phyloP scores from a whole-genome alignment of 1,140 invertebrate species.

The Drepana arcuata region DNA sequence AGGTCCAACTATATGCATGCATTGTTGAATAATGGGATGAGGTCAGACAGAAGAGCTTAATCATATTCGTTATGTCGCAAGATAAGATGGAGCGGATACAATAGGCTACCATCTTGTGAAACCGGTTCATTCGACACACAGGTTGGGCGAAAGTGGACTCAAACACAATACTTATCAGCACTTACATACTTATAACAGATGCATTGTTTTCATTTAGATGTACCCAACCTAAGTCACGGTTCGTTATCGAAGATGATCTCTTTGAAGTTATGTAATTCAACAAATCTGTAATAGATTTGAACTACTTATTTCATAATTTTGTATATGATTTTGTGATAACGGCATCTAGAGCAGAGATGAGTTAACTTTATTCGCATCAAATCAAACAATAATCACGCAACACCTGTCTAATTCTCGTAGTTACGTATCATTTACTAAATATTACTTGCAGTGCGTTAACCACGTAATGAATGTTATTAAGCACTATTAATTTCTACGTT shows the following conservation, averaged over 20 bases:
- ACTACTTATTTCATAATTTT: too few relatives aligned
- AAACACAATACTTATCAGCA: slow-evolving; percentile 40
- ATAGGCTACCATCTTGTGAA: slow-evolving; percentile 56
- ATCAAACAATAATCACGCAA: slow-evolving; percentile 1
- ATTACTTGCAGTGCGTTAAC: too few relatives aligned
- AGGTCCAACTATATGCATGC: too few relatives aligned
- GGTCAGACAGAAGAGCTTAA: slow-evolving; percentile 58
- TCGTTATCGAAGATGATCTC: too few relatives aligned
- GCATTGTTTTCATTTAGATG: slow-evolving; percentile 52
- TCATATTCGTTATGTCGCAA: slow-evolving; percentile 61
- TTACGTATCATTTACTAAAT: slow-evolving; percentile 5
- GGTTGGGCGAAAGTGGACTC: slow-evolving; percentile 58
- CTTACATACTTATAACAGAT: slow-evolving; percentile 30
- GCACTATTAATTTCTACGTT: too few relatives aligned
- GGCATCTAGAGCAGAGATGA: slow-evolving; percentile 1
- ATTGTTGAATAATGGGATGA: slow-evolving; percentile 30
- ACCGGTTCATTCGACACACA: slow-evolving; percentile 51
- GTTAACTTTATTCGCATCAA: not conserved
- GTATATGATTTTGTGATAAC: not conserved
- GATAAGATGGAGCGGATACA: slow-evolving; percentile 59
- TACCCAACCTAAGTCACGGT: slow-evolving; percentile 29
- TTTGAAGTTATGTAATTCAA: too few relatives aligned
- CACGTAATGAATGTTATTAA: too few relatives aligned
- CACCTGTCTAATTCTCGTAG: not conserved
- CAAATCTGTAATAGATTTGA: too few relatives aligned